phyloP scores from a whole-genome alignment of 2,797 vertebrate genomes.

The Pachyuromys duprasi region DNA sequence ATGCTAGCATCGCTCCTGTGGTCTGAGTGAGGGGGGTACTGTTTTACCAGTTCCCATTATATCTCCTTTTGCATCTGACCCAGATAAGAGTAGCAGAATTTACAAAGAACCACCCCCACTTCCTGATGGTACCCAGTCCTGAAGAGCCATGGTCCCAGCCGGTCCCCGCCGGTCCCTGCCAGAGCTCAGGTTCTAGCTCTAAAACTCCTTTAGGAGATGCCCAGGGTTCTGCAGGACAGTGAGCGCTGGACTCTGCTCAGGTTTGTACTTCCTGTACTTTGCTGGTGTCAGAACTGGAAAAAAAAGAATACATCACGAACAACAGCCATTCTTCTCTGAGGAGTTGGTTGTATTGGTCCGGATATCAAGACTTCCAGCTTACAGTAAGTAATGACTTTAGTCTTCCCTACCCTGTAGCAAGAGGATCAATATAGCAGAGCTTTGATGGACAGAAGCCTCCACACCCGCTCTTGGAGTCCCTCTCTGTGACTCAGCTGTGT shows the following conservation, averaged over 20 bases:
- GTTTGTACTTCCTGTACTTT: background rate
- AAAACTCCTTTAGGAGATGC: background rate
- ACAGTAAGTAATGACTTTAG: background rate
- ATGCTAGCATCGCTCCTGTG: fast-evolving
- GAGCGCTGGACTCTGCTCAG: fast-evolving
- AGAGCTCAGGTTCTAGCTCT: background rate
- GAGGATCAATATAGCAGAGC: background rate
- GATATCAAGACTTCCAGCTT: background rate
- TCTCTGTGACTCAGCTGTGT: background rate
- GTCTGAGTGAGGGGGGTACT: background rate
- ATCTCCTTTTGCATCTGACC: background rate
- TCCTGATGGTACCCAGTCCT: background rate
- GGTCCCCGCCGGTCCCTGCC: background rate
- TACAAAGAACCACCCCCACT: background rate
- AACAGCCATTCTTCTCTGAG: background rate
- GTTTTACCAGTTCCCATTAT: background rate
- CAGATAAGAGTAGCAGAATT: background rate
- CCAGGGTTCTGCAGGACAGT: fast-evolving
- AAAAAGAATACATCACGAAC: background rate
- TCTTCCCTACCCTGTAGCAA: background rate
- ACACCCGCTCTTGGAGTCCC: background rate
- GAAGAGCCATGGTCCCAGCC: background rate
- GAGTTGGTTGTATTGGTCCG: background rate
- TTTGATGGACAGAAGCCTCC: background rate
- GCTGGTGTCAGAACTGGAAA: too few relatives aligned